These are phyloP conservation scores for Caerostris extrusa DNA, from an alignment of 1,140 invertebrate genomes.

Conservation along the genomic window DNA sequence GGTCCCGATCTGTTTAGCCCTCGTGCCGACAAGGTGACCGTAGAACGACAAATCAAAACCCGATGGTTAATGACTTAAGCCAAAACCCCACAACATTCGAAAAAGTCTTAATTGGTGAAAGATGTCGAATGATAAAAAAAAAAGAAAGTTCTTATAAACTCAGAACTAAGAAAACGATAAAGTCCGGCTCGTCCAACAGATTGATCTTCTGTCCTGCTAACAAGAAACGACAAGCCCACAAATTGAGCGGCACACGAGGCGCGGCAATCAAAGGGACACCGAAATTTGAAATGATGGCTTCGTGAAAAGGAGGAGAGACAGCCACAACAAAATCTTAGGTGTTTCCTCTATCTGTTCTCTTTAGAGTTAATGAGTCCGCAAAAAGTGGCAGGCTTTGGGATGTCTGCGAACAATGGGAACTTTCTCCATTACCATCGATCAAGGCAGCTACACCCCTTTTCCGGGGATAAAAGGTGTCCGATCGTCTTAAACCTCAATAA, in stretches of 20 bases:
- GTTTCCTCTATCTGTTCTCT: constrained; percentile 51
- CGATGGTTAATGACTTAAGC: too few relatives aligned
- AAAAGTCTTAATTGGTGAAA: too few relatives aligned
- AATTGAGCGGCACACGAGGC: not conserved
- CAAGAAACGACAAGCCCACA: not conserved
- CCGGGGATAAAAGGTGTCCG: constrained; percentile 48
- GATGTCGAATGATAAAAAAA: too few relatives aligned
- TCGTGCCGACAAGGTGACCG: too few relatives aligned
- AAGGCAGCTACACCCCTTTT: constrained; percentile 33
- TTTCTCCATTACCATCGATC: constrained; percentile 60
- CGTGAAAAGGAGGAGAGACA: not conserved
- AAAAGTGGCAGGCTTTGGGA: constrained; percentile 44
- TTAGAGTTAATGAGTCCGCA: constrained; percentile 41
- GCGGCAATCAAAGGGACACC: not conserved
- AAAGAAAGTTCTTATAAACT: too few relatives aligned
- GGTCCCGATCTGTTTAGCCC: too few relatives aligned
- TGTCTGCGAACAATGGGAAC: constrained; percentile 53
- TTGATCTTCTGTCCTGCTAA: not conserved
- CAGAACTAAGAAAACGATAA: too few relatives aligned
- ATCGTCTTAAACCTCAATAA: constrained; percentile 53
- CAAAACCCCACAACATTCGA: too few relatives aligned
- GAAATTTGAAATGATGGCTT: not conserved
- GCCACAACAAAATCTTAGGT: constrained; percentile 32
- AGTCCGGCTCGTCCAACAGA: too few relatives aligned
- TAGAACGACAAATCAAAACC: too few relatives aligned